Conservation (phyloP, 2,797 vertebrate genomes). For the Sardinella longiceps region DNA sequence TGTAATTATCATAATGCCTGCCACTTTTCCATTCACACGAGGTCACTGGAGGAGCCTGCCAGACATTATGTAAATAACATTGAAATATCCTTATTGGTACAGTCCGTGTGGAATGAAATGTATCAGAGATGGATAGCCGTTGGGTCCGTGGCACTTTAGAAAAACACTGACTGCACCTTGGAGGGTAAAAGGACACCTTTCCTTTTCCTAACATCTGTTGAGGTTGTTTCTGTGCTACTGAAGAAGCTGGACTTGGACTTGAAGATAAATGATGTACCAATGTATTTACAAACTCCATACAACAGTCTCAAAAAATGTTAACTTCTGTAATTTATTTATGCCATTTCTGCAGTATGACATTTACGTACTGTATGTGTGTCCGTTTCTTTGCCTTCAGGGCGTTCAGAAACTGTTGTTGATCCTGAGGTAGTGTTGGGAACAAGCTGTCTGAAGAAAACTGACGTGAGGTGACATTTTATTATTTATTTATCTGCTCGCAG, state of each 20-base stretch:
- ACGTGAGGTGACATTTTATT: not conserved
- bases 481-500: constrained; percentile 7
- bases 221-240: not conserved
- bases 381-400: constrained; percentile 16
- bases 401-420: not conserved
- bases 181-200: not conserved
- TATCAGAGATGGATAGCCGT: not conserved
- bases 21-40: constrained; percentile 13
- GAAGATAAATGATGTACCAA: not conserved
- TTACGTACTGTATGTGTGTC: constrained; percentile 27
- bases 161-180: not conserved
- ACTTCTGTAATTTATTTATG: not conserved
- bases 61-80: constrained; percentile 35
- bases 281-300: not conserved
- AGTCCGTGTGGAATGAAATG: constrained; percentile 1
- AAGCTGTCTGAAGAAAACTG: not conserved
- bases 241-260: not conserved
- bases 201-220: not conserved
- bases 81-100: not conserved
- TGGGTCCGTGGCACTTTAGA: not conserved
- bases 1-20: constrained; percentile 41
- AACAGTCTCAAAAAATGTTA: not conserved
- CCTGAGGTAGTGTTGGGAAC: constrained; percentile 23
- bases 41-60: constrained; percentile 17
- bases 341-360: constrained; percentile 35